Percentiles rank a stretch among this genome's conserved stretches.
phyloP scores from a whole-genome alignment of 2,797 vertebrate genomes.

The Vireo griseus region DNA sequence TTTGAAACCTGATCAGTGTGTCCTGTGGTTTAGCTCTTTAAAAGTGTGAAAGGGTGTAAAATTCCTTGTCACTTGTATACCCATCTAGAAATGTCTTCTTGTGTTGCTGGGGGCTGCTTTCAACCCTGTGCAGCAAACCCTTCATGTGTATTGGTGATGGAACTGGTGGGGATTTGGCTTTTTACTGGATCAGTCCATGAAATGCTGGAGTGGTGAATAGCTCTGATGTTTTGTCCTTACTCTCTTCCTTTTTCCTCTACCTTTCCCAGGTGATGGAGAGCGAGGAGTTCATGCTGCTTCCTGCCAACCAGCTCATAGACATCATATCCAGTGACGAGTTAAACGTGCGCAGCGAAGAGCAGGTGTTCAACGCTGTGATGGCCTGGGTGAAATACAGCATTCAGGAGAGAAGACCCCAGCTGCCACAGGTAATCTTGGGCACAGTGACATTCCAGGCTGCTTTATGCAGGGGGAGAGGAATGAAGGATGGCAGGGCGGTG shows the following conservation, averaged over 20 bases:
- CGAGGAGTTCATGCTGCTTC: slow-evolving; percentile 98
- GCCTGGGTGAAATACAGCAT: slow-evolving; percentile 99
- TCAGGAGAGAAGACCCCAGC: slow-evolving; percentile 92
- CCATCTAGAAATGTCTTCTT: background rate
- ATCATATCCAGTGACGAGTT: slow-evolving; percentile 99
- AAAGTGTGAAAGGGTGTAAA: background rate
- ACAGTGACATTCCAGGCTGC: background rate
- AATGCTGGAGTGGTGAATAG: background rate
- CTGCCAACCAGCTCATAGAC: slow-evolving; percentile 97
- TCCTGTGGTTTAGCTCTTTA: background rate
- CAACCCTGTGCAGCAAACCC: background rate
- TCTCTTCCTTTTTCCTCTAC: background rate
- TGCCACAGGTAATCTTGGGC: slow-evolving; percentile 85
- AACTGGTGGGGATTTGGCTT: background rate
- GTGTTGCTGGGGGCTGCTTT: background rate
- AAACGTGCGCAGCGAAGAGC: slow-evolving; percentile 96
- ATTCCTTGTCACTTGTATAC: background rate
- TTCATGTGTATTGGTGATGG: background rate
- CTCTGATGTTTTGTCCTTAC: background rate
- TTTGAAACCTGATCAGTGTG: background rate
- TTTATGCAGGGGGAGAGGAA: background rate
- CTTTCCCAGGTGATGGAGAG: slow-evolving; percentile 93
- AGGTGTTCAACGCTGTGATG: slow-evolving; percentile 98
- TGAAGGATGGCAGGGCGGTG: background rate
- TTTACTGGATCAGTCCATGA: background rate